Evolutionary conservation across 2,113 vertebrate genomes (phyloP).

Genomic region (Myotis davidii): DNA sequence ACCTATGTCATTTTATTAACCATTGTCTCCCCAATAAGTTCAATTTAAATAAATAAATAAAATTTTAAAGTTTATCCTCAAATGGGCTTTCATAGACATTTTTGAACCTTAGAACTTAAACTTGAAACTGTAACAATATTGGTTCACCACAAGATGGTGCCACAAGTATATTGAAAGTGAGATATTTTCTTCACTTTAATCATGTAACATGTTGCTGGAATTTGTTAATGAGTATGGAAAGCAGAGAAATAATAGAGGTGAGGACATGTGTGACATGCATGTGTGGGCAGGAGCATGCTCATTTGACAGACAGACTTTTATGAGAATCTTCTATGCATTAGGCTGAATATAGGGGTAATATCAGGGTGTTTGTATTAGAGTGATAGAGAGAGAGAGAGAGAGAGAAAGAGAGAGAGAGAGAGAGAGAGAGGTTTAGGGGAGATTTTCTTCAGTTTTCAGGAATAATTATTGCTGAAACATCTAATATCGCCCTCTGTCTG

Average conservation of each 20-base stretch:
- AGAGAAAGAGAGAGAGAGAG: too few relatives aligned
- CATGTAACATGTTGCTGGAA: neutral
- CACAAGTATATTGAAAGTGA: slow-evolving; percentile 53
- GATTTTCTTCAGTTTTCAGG: neutral
- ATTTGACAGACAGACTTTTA: neutral
- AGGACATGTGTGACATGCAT: neutral
- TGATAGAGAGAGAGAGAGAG: too few relatives aligned
- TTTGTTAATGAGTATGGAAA: neutral
- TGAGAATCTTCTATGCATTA: neutral
- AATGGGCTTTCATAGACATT: neutral
- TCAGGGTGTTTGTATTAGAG: accelerated
- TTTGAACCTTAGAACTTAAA: slow-evolving; percentile 39
- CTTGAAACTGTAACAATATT: neutral
- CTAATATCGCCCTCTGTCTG: neutral
- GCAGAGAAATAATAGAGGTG: neutral
- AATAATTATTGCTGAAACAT: neutral
- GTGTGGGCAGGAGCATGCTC: neutral
- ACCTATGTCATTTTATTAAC: neutral
- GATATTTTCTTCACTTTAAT: neutral
- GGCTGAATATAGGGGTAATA: neutral
- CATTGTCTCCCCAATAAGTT: neutral
- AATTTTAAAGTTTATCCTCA: neutral
- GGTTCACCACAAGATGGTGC: slow-evolving; percentile 70
- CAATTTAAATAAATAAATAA: neutral
- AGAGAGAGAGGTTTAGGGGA: neutral